phyloP scores from a whole-genome alignment of 1,140 invertebrate species.

The Polypedilum vanderplanki region DNA sequence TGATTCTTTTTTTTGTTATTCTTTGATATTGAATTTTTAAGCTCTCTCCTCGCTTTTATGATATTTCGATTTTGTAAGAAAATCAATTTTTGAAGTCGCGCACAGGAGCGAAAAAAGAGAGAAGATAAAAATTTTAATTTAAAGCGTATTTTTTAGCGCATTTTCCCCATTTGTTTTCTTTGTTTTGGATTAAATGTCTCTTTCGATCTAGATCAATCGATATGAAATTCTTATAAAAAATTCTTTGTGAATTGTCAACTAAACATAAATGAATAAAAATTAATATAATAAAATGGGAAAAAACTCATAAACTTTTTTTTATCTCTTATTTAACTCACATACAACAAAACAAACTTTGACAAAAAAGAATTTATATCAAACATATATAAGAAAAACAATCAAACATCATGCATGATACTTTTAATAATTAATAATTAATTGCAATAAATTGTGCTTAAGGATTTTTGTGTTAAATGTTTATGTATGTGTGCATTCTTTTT shows the following conservation, averaged over 20 bases:
- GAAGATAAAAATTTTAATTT: neutral
- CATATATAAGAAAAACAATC: slow-evolving; percentile 4
- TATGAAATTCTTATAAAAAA: neutral
- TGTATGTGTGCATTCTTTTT: neutral
- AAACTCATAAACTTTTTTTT: neutral
- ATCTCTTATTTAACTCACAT: neutral
- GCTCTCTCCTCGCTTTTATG: neutral
- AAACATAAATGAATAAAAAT: neutral
- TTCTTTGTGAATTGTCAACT: slow-evolving; percentile 18
- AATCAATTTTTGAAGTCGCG: neutral
- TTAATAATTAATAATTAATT: neutral
- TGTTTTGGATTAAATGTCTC: neutral
- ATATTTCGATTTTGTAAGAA: too few species aligned
- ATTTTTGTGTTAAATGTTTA: neutral
- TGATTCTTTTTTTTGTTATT: neutral
- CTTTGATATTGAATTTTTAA: neutral
- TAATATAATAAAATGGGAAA: neutral
- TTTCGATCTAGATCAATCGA: neutral
- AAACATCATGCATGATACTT: neutral
- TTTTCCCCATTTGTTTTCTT: slow-evolving; percentile 9
- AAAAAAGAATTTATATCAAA: neutral
- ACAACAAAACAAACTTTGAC: slow-evolving; percentile 18
- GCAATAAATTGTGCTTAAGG: slow-evolving; percentile 1
- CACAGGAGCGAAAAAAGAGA: slow-evolving; percentile 1
- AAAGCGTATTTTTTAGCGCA: slow-evolving; percentile 17